Base-by-base conservation (phyloP, 2,888 invertebrate species). In the Mystacides longicornis region DNA sequence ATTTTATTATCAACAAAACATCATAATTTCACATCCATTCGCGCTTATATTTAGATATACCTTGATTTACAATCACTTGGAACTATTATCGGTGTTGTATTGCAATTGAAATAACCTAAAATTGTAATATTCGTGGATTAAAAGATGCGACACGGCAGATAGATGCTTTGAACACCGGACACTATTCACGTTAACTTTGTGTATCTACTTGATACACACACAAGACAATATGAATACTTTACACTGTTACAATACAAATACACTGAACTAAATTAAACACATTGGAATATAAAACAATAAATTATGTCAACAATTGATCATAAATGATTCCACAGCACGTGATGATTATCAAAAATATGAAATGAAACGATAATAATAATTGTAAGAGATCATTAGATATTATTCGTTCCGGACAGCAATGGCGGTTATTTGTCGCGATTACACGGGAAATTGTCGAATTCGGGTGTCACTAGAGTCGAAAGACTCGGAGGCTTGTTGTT, bases 241-340 rank as follows among this genome's bases (percentile, higher is more conserved):
- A 7, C 14, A 37, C 37, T 7, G 3, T 37, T 37, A 37, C 37
- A 37, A 57, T 52, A 53, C 57, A 52, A 47, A 54, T 51, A 54
- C 53, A 56, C 54, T 37, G 16, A 37, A 54, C 54, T 51, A 57
- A 54, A 52, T 53, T 50, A 53, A 54, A 57, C 57, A 57, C 51
- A 57, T 57, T 51, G 54, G 54, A 57, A n/a, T n/a, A n/a, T n/a
- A 57, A 57, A 57, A 57, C 57, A 57, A 57, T 57, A 57, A 57
- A 54, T 54, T 54, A 57, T 57, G 57, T 57, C 57, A 57, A 57
- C 57, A 57, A 57, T 57, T 54, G 51, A 43, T 54, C 47, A 37
- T 51, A 54, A 54, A 49, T 49, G 50, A 51, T 45, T 45, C 27
- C 46, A 48, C 51, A 52, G 51, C 51, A 57, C 51, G 57, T 54